Base-by-base conservation (phyloP, 2,797 vertebrate genomes). In the Percopsis omiscomaycus region DNA sequence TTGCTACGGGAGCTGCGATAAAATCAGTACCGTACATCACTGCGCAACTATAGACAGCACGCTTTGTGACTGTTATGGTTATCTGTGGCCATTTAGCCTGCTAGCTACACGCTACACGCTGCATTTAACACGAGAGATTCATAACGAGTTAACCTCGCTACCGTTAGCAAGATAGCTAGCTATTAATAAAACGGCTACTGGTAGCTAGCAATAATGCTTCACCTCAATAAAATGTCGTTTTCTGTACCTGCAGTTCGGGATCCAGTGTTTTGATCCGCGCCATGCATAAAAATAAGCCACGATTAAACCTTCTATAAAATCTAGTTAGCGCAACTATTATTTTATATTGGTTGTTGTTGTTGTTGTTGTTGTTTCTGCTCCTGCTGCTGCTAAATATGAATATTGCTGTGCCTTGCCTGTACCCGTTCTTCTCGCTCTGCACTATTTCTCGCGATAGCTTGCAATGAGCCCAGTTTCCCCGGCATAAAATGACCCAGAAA, bases 401-500 rank as follows among this genome's bases (percentile, higher is more conserved):
- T 83, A 81, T 87, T 85, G 84, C 88, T 86, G 59, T 82, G 86
- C 71, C 73, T 74, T 69, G 66, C 68, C 83, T 79, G 75, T 59
- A 47, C 37, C 67, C 73, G 61, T 65, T 73, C 64, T 58, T 81
- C 79, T 81, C 84, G 80, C 46, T 0, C 66, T 37, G 50, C 0
- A 0, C 5, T 0, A 0, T 0, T 0, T 82, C 84, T 87, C 88
- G 86, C 88, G 86, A 87, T 22, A 77, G 0, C 10, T 47, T 10
- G 61, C 58, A 16, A 13, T 1, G 37, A 52, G 53, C 52, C 48
- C 58, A 16, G n/a, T 48, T 28, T 2, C 22, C 6, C 3, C 47
- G n/a, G 32, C 22, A 54, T 28, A 13, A 54, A 28, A 54, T 55
- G n/a, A 32, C 9, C 37, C 37, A 42, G 6, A 42, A 9, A 42